Percentiles rank a stretch among this genome's conserved stretches.
Conservation (phyloP, 2,113 vertebrate genomes). For the Petaurus breviceps region DNA sequence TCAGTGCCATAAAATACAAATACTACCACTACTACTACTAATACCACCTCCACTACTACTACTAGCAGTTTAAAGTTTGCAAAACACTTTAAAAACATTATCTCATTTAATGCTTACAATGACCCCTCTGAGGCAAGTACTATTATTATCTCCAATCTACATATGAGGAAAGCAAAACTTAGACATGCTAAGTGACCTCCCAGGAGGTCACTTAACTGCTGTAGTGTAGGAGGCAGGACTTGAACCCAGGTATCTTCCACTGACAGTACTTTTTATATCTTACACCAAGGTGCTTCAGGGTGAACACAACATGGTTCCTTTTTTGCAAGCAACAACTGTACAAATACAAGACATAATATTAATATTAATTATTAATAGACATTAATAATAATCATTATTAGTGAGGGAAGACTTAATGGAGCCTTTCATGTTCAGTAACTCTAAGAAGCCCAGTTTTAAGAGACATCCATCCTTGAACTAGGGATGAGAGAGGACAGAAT, state of each 20-base stretch:
- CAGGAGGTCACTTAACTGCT: not conserved
- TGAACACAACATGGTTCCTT: not conserved
- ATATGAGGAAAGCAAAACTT: not conserved
- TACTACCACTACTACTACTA: not conserved
- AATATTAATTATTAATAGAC: no score
- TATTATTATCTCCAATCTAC: not conserved
- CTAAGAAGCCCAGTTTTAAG: not conserved
- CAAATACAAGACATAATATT: not conserved
- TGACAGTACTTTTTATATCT: not conserved
- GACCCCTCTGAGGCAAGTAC: not conserved
- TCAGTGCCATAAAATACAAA: not conserved
- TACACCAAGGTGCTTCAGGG: not conserved
- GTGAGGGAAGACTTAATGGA: not conserved
- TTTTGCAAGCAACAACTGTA: not conserved
- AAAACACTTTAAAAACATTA: not conserved
- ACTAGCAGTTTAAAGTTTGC: not conserved
- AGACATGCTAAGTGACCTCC: not conserved
- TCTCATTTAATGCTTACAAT: not conserved
- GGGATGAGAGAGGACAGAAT: not conserved
- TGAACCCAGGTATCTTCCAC: not conserved
- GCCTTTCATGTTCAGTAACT: not conserved
- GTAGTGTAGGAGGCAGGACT: not conserved
- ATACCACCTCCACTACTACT: not conserved
- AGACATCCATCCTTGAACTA: not conserved
- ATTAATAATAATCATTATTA: no score